Conservation (phyloP, 2,113 vertebrate genomes). For the Upupa epops region DNA sequence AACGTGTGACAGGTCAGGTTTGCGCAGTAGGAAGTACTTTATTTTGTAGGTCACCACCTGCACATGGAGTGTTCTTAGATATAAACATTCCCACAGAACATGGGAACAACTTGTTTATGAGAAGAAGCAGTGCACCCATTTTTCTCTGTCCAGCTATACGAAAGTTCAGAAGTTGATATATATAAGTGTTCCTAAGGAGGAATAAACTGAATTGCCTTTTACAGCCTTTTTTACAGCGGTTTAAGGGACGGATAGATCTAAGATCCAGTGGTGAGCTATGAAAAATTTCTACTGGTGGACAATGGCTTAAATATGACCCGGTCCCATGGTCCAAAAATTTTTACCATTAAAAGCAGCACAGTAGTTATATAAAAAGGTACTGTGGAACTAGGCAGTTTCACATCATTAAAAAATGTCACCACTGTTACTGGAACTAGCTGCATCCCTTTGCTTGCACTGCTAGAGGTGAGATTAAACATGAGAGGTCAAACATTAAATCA, state of each 20-base stretch:
- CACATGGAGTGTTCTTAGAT: neutral
- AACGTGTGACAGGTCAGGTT: neutral
- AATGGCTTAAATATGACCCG: neutral
- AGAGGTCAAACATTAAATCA: neutral
- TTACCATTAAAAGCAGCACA: neutral
- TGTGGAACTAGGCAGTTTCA: neutral
- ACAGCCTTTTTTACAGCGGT: neutral
- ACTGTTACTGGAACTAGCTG: neutral
- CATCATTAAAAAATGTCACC: neutral
- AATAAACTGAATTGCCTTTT: constrained; percentile 50
- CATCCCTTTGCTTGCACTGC: neutral
- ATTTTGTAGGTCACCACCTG: constrained; percentile 58
- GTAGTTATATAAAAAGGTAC: neutral
- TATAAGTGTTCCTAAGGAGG: constrained; percentile 17
- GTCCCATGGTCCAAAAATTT: neutral
- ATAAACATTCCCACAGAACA: constrained; percentile 68
- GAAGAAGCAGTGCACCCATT: constrained; percentile 40
- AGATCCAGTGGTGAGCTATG: neutral
- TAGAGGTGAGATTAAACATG: neutral
- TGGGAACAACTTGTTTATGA: constrained; percentile 61
- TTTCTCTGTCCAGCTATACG: constrained; percentile 25
- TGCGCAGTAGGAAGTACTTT: constrained; percentile 3
- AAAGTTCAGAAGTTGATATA: constrained; percentile 64
- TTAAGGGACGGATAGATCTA: neutral
- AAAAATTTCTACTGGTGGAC: neutral